Evolutionary conservation across 2,113 vertebrate species (phyloP).

Genomic region (Lophura nycthemera): DNA sequence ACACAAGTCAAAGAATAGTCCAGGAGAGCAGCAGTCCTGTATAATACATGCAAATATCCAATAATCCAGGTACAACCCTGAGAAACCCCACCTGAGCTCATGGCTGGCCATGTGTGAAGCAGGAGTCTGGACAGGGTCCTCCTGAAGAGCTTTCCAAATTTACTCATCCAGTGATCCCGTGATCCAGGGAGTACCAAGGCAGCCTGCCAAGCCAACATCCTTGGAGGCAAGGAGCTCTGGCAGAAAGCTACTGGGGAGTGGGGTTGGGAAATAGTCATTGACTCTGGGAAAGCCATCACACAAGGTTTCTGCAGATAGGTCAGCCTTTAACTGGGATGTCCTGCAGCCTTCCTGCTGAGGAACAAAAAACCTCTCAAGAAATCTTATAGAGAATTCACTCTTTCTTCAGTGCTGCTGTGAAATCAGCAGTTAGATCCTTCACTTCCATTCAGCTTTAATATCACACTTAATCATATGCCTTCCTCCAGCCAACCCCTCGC

Average conservation of each 20-base stretch:
- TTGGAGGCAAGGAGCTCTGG: slow-evolving; percentile 3
- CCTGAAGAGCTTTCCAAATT: not conserved
- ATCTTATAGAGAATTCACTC: slow-evolving; percentile 32
- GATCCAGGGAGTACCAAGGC: not conserved
- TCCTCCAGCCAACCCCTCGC: not conserved
- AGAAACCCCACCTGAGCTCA: not conserved
- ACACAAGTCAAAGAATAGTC: not conserved
- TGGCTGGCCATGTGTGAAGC: not conserved
- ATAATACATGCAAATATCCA: not conserved
- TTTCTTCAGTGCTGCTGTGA: slow-evolving; percentile 18
- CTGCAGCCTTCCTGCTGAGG: slow-evolving; percentile 39
- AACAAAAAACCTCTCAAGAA: slow-evolving; percentile 42
- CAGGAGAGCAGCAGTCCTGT: not conserved
- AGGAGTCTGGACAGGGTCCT: not conserved
- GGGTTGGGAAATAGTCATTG: not conserved
- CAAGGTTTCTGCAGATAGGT: slow-evolving; percentile 36
- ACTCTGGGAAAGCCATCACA: slow-evolving; percentile 36
- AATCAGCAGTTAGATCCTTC: not conserved
- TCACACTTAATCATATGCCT: slow-evolving; percentile 31
- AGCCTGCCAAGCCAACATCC: slow-evolving; percentile 36
- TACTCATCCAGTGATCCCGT: not conserved
- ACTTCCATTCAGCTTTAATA: not conserved
- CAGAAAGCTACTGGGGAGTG: not conserved
- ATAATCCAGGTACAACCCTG: not conserved
- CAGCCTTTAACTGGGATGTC: slow-evolving; percentile 48